Conservation (phyloP, 2,888 invertebrate species). For the Linnaemya tessellans region DNA sequence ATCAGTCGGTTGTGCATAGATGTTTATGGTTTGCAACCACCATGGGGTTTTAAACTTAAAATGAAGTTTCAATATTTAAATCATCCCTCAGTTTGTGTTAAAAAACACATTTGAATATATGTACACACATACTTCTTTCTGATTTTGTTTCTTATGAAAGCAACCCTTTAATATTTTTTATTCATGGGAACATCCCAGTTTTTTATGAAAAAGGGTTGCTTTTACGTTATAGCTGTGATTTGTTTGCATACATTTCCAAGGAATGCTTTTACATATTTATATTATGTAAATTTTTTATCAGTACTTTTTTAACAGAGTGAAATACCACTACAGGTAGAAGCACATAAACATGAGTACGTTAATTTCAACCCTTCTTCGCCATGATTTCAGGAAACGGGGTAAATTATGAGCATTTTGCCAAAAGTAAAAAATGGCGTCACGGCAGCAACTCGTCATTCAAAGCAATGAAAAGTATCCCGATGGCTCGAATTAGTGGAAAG, state of each 20-base stretch:
- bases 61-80: constrained; percentile 76
- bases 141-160: neutral
- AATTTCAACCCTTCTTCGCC: constrained; percentile 46
- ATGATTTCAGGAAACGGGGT: constrained; percentile 25
- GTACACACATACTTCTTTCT: neutral
- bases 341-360: neutral
- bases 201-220: constrained; percentile 44
- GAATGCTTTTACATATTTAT: constrained; percentile 11
- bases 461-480: too few species aligned
- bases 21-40: constrained; percentile 30
- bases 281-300: constrained; percentile 49
- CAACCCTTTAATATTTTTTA: constrained; percentile 50
- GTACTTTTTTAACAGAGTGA: neutral
- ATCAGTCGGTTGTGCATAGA: neutral
- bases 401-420: neutral
- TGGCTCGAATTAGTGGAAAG: too few species aligned
- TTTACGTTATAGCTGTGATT: constrained; percentile 45
- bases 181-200: constrained; percentile 34
- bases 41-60: constrained; percentile 75
- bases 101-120: constrained; percentile 44
- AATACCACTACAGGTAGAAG: neutral
- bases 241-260: constrained; percentile 13
- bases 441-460: too few species aligned
- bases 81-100: constrained; percentile 51
- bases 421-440: constrained; percentile 49